Percentiles rank a stretch among this genome's conserved stretches.
Conservation (phyloP, 2,888 invertebrate genomes). For the Cylloceria caligata region DNA sequence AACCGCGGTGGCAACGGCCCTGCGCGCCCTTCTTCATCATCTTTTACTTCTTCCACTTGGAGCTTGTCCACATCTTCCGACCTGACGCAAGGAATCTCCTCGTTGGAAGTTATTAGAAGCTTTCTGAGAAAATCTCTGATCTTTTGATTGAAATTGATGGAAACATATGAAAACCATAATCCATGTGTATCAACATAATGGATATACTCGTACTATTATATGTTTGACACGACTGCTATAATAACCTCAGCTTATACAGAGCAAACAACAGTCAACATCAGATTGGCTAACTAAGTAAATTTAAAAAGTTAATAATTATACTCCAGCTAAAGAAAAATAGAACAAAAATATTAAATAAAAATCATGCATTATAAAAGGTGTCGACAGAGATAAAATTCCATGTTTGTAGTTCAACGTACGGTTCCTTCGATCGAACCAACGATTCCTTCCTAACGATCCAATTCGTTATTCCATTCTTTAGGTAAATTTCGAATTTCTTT, state of each 20-base stretch:
- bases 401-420: too few species aligned
- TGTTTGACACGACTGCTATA: background rate
- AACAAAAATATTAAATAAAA: too few species aligned
- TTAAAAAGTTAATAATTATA: too few species aligned
- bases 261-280: background rate
- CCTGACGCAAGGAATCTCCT: slow-evolving; percentile 52
- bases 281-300: too few species aligned
- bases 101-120: slow-evolving; percentile 40
- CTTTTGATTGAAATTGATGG: slow-evolving; percentile 10
- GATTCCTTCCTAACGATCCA: too few species aligned
- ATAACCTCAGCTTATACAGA: background rate
- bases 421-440: too few species aligned
- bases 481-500: too few species aligned
- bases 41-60: slow-evolving; percentile 20
- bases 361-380: background rate
- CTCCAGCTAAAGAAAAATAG: too few species aligned
- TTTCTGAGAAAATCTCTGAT: slow-evolving; percentile 20
- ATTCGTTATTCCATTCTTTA: too few species aligned
- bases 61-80: slow-evolving; percentile 41
- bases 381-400: too few species aligned
- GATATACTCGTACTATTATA: too few species aligned
- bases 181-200: slow-evolving; percentile 18
- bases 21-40: slow-evolving; percentile 16
- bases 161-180: slow-evolving; percentile 27
- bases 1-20: slow-evolving; percentile 45